These are phyloP conservation scores for Sarcoramphus papa DNA, from an alignment of 2,797 vertebrate genomes.

Conservation along the genomic window DNA sequence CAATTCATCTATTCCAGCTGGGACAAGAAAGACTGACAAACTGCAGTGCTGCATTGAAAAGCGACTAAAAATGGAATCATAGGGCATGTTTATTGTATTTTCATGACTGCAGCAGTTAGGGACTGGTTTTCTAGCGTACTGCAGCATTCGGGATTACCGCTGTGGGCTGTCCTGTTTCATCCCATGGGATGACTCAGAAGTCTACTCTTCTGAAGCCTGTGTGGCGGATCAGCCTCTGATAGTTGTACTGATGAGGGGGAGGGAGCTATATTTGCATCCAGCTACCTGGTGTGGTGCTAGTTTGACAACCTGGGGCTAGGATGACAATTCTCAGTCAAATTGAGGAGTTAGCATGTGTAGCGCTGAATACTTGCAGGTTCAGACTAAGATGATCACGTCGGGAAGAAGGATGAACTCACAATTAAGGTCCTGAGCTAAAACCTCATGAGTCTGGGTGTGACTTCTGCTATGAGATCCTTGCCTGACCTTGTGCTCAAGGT, in stretches of 20 bases:
- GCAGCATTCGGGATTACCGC: constrained; percentile 39
- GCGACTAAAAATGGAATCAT: constrained; percentile 54
- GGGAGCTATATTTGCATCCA: not conserved
- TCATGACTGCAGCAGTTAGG: constrained; percentile 44
- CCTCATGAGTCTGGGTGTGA: not conserved
- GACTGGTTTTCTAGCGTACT: constrained; percentile 1
- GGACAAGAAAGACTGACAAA: constrained; percentile 60
- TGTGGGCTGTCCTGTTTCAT: constrained; percentile 39
- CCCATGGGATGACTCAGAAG: constrained; percentile 33
- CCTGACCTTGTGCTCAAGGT: not conserved
- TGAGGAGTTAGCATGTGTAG: not conserved
- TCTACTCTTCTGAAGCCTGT: not conserved
- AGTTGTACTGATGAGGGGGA: not conserved
- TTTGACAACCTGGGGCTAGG: not conserved
- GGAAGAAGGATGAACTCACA: not conserved
- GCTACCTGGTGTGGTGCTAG: not conserved
- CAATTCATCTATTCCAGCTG: constrained; percentile 66
- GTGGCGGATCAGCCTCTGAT: not conserved
- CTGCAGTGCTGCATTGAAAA: constrained; percentile 48
- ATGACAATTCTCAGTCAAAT: not conserved
- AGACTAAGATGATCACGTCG: not conserved
- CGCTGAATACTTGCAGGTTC: not conserved
- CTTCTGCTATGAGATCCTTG: not conserved
- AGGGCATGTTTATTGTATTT: constrained; percentile 58
- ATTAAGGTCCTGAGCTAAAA: not conserved